A percentile compares a stretch with the other conserved stretches of the same genome.
Evolutionary conservation across 2,888 invertebrate genomes (phyloP).

Genomic region (Catocala nupta): DNA sequence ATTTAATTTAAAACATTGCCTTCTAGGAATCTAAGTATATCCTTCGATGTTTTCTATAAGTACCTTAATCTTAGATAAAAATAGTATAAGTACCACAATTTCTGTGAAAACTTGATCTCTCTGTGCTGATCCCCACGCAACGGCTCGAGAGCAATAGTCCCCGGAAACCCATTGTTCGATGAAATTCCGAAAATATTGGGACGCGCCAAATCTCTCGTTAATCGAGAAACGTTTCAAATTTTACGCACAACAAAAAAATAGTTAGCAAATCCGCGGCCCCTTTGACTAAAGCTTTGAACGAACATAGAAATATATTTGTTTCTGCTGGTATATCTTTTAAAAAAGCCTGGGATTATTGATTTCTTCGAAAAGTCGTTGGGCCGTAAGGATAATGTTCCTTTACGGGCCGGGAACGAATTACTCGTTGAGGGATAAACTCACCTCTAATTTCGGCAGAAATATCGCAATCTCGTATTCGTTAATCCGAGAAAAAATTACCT

Average conservation of each 20-base stretch:
- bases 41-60: slow-evolving; percentile 44
- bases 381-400: slow-evolving; percentile 80
- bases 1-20: slow-evolving; percentile 31
- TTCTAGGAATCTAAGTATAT: slow-evolving; percentile 19
- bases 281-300: slow-evolving; percentile 74
- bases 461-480: slow-evolving; percentile 68
- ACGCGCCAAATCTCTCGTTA: slow-evolving; percentile 79
- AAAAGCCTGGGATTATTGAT: slow-evolving; percentile 83
- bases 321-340: slow-evolving; percentile 74
- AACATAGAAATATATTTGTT: slow-evolving; percentile 76
- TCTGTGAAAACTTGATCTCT: slow-evolving; percentile 69
- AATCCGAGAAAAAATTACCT: slow-evolving; percentile 75
- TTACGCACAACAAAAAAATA: slow-evolving; percentile 73
- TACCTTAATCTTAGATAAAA: slow-evolving; percentile 50
- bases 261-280: slow-evolving; percentile 81
- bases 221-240: slow-evolving; percentile 81
- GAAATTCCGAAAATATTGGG: slow-evolving; percentile 68
- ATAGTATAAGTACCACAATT: slow-evolving; percentile 55
- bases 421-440: slow-evolving; percentile 82
- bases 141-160: slow-evolving; percentile 66
- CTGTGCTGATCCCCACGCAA: slow-evolving; percentile 72
- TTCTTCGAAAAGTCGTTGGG: slow-evolving; percentile 79
- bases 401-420: slow-evolving; percentile 81
- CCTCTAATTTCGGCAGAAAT: slow-evolving; percentile 78
- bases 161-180: slow-evolving; percentile 81